Base-by-base conservation (phyloP, 2,797 vertebrate genomes). In the Spinibarbus caldwelli region DNA sequence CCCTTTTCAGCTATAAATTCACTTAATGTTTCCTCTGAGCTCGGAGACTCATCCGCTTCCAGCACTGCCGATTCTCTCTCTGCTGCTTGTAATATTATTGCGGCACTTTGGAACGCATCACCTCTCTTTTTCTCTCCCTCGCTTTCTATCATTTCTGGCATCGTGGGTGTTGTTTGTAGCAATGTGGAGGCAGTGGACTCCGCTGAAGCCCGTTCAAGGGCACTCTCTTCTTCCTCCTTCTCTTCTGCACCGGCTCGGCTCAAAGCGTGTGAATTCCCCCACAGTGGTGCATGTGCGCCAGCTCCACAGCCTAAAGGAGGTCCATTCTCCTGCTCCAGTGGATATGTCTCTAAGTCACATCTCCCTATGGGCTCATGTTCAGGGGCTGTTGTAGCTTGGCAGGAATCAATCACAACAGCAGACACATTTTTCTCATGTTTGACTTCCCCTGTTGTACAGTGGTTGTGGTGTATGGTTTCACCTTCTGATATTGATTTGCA, bases 101-200 rank as follows among this genome's bases (percentile, higher is more conserved):
- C 90, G 78, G 71, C 89, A 86, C 90, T 92, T 89, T 89, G 89
- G 85, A 78, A 52, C 79, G 86, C 92, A 92, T 95, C 91, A 90
- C 80, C 45, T 88, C 91, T 91, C 92, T 87, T 90, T 49, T 91
- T 88, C 91, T 93, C 94, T 93, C 92, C 89, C 87, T 93, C 79
- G 79, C 92, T 91, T 94, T 95, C 91, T 90, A 93, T 93, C 92
- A 91, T 92, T 95, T 93, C 95, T 94, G 92, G 93, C 91, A 93
- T 91, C 71, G 94, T 93, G 92, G 94, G 93, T 93, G 94, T 96
- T 94, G 93, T 94, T 93, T 94, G 90, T 93, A 93, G 95, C 93
- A 95, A 95, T 94, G 89, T 91, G 87, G 93, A 90, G 89, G 71
- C 70, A 64, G 67, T 36, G 43, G 91, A 92, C 88, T 88, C 90